Conservation (phyloP, 1,140 invertebrate genomes). For the Drosophila bifasciata region DNA sequence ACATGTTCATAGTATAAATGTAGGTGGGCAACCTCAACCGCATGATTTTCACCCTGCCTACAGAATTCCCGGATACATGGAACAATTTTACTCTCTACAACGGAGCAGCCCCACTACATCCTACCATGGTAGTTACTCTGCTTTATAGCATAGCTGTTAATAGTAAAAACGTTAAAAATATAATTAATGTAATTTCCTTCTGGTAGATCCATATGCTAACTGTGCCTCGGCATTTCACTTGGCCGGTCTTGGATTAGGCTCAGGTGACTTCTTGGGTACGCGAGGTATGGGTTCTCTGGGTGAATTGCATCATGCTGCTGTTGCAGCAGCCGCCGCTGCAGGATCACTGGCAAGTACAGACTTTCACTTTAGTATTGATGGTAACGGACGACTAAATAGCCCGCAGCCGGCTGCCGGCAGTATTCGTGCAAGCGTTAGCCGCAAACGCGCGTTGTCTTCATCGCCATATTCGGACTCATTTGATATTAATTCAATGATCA, state of each 20-base stretch:
- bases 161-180: background rate
- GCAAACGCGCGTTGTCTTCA: constrained; percentile 96
- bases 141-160: constrained; percentile 4
- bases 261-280: constrained; percentile 71
- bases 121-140: constrained; percentile 84
- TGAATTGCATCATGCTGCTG: constrained; percentile 75
- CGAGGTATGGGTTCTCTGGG: constrained; percentile 63
- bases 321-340: constrained; percentile 69
- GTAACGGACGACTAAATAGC: constrained; percentile 84
- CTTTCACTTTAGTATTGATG: constrained; percentile 90
- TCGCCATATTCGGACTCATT: constrained; percentile 97
- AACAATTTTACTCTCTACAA: constrained; percentile 88
- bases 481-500: constrained; percentile 97
- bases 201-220: constrained; percentile 70
- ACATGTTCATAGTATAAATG: constrained; percentile 38
- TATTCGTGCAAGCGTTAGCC: constrained; percentile 88
- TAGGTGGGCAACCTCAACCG: constrained; percentile 52
- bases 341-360: constrained; percentile 89
- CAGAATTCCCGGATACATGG: constrained; percentile 88
- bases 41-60: constrained; percentile 87
- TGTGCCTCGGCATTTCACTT: constrained; percentile 75
- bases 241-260: constrained; percentile 70
- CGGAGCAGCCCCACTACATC: constrained; percentile 85
- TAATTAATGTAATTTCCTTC: background rate
- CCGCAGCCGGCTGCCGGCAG: constrained; percentile 85